Base-by-base conservation (phyloP, 2,888 invertebrate genomes). In the Cloeon dipterum region DNA sequence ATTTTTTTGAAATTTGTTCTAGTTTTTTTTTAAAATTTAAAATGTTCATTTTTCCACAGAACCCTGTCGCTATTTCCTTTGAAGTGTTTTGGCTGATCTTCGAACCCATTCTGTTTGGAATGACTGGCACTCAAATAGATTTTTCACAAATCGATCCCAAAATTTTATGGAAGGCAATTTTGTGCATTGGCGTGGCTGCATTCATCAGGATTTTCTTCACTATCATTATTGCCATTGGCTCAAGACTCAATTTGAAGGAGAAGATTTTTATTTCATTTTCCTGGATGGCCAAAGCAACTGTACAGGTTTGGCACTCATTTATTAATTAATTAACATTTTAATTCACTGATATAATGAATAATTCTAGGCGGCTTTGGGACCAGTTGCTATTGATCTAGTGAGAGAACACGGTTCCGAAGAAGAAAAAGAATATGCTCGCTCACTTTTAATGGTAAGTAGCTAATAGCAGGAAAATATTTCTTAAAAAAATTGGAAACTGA, bases 261-360 rank as follows among this genome's bases (percentile, higher is more conserved):
- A 85, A 83, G 49, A 62, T 89, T 42, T 96, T 94, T 54, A 77
- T 91, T 13, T 74, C 88, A 0, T 57, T 94, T 4, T 71, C 91
- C 0, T 89, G 88, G 78, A 78, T 93, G 72, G 83, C 93, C 2
- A 96, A 96, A 58, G 94, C 93, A 5, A 93, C 94, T n/a, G 93
- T 94, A 1, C 93, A 88, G 66, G 81, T 75, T n/a, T n/a, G n/a
- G 59, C 10, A 2, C 16, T 5, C 8, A 29, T 11, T 10, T 7
- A 17, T 29, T 18, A n/a, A n/a, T n/a, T n/a, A 29, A 3, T 17
- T 11, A 2, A 26, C 32, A 11, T 33, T 23, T 16, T 14, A 13
- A 13, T 14, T 35, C 29, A 13, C 3, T 37, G 34, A 7, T 4
- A 8, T 25, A 14, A 5, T 25, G 7, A 10, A 16, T n/a, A 8